Evolutionary conservation across 2,888 invertebrate species (phyloP).

Genomic region (Nyleta sp.): DNA sequence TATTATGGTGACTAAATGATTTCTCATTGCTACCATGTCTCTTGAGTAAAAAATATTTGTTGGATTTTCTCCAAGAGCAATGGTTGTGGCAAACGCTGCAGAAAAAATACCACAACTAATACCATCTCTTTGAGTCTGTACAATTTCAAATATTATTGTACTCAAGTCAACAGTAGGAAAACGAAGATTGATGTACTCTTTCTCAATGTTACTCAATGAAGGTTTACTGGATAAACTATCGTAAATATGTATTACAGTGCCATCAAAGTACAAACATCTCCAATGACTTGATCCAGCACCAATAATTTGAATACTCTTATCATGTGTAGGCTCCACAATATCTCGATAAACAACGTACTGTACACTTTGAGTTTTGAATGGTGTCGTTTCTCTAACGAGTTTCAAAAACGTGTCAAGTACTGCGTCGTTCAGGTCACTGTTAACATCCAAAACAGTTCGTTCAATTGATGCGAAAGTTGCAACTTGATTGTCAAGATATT

Average conservation of each 20-base stretch:
- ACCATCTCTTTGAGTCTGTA: neutral
- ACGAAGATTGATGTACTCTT: neutral
- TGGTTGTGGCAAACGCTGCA: constrained; percentile 5
- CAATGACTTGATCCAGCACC: neutral
- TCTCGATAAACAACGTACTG: constrained; percentile 10
- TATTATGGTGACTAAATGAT: neutral
- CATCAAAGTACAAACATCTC: constrained; percentile 4
- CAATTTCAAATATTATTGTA: neutral
- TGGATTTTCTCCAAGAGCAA: neutral
- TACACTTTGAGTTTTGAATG: constrained; percentile 16
- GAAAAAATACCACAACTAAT: neutral
- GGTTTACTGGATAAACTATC: neutral
- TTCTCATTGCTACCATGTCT: constrained; percentile 3
- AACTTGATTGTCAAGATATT: constrained; percentile 10
- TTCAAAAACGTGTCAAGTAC: constrained; percentile 1
- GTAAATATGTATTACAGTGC: neutral
- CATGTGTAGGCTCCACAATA: neutral
- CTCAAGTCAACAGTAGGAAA: neutral
- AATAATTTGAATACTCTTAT: constrained; percentile 14
- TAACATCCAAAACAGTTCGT: neutral
- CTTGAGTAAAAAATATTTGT: neutral
- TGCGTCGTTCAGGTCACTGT: constrained; percentile 3
- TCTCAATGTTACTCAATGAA: neutral
- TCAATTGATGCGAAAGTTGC: neutral
- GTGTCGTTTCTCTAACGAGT: neutral